Conservation (phyloP, 2,113 vertebrate species). For the Cavia aperea region DNA sequence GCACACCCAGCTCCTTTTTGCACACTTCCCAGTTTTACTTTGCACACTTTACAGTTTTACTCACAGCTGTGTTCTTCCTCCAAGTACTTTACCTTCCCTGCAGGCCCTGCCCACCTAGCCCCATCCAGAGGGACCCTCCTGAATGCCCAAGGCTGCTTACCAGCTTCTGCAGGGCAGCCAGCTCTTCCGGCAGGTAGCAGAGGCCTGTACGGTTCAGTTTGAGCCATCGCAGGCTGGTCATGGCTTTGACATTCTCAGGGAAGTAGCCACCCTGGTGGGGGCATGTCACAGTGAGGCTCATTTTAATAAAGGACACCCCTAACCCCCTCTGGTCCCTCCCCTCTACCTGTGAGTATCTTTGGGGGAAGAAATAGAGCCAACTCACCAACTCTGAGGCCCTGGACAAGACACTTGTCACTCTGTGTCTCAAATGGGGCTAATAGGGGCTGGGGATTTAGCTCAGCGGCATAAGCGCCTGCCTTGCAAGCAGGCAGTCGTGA, state of each 20-base stretch:
- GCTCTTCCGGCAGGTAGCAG: conserved; percentile 97
- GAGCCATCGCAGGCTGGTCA: conserved; percentile 97
- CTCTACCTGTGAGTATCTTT: background rate
- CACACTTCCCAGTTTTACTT: background rate
- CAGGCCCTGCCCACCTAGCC: background rate
- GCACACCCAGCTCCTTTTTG: background rate
- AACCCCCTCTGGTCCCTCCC: background rate
- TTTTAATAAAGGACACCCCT: background rate
- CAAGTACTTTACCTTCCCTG: fast-evolving
- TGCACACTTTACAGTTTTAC: background rate
- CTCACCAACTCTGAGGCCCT: background rate
- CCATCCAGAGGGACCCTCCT: background rate
- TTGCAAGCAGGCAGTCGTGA: no score
- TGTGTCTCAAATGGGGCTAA: background rate
- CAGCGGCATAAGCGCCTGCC: no score
- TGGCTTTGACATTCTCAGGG: conserved; percentile 93
- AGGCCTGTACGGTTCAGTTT: conserved; percentile 95
- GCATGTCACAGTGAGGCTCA: background rate
- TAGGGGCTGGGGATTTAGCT: no score
- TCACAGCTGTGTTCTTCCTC: background rate
- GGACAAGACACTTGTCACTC: background rate
- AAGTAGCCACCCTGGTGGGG: conserved; percentile 90
- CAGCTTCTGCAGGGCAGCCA: conserved; percentile 95
- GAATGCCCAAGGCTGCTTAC: conserved; percentile 73
- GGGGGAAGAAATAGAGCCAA: background rate